Base-by-base conservation (phyloP, 2,888 invertebrate species). In the Calephelis perditalis region DNA sequence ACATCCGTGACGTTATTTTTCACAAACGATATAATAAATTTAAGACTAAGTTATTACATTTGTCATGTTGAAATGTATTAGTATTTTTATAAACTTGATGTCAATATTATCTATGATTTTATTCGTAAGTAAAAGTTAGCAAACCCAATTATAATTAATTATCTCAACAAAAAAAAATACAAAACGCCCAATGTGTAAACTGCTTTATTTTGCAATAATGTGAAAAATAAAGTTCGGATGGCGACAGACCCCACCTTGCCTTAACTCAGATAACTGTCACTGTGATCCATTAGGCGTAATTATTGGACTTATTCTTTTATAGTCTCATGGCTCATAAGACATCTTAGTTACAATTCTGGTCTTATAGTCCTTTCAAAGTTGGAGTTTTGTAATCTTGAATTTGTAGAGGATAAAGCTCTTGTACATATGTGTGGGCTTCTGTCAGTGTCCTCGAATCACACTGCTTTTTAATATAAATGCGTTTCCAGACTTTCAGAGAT, bases 401-500 rank as follows among this genome's bases (percentile, higher is more conserved):
- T 47, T 58, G 37, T 58, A 58, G 49, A 49, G 26, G 15, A 49
- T 58, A 40, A 47, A 49, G 26, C 46, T 49, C 58, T 40, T 58
- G 58, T 58, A 58, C 43, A 58, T 58, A 58, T 49, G 40, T 15
- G 59, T 52, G 49, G 49, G 49, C 35, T 52, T 52, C 52, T 12
- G 12, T 35, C 59, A 43, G 43, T 35, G 52, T 59, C 56, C 40
- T 52, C 55, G 26, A 59, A 59, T 44, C 35, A 40, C 47, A 49
- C 37, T 43, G 78, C 78, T 81, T 80, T 73, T 77, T 80, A 78
- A 76, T 77, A 81, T 84, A 84, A 81, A 85, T 87, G 82, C 82
- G 84, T 87, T 88, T 90, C 88, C 87, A 87, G 82, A 88, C 88
- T 91, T 89, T 87, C 90, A 86, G 90, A 88, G 91, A 91, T 91